Percentiles rank a stretch among this genome's conserved stretches.
phyloP scores from a whole-genome alignment of 2,888 invertebrate genomes.

The Auanema sp. region DNA sequence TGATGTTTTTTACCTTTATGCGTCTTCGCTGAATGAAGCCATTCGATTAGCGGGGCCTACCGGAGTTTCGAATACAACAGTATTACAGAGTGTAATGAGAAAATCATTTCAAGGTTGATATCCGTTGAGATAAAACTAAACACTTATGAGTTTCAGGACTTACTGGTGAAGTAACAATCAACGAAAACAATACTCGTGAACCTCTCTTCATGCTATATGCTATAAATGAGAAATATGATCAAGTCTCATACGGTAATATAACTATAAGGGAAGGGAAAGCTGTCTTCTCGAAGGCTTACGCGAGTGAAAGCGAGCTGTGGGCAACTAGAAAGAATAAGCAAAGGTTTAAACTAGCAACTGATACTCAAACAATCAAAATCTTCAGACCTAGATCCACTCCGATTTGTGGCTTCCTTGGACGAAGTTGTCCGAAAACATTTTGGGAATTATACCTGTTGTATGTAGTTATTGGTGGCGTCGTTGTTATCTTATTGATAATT shows the following conservation, averaged over 20 bases:
- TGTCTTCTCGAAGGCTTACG: neutral
- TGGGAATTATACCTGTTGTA: conserved; percentile 36
- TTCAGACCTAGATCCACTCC: conserved; percentile 30
- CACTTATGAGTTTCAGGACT: conserved; percentile 24
- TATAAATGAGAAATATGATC: conserved; percentile 27
- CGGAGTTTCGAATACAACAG: conserved; percentile 1
- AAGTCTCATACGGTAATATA: conserved; percentile 32
- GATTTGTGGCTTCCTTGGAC: conserved; percentile 33
- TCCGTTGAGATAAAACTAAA: no score
- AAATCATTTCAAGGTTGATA: conserved; percentile 24
- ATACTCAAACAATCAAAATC: neutral
- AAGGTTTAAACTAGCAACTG: neutral
- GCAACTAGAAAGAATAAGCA: no score
- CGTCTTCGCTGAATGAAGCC: conserved; percentile 32
- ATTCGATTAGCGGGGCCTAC: conserved; percentile 22
- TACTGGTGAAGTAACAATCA: conserved; percentile 40
- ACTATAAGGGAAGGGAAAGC: conserved; percentile 21
- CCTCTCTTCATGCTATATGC: conserved; percentile 36
- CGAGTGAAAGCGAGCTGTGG: neutral
- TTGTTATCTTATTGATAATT: conserved; percentile 21
- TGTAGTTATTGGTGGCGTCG: conserved; percentile 23
- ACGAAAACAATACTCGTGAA: conserved; percentile 31
- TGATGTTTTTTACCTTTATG: conserved; percentile 54
- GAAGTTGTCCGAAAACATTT: conserved; percentile 34
- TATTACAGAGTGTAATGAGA: conserved; percentile 23